Base-by-base conservation (phyloP, 2,113 vertebrate species). In the human region DNA sequence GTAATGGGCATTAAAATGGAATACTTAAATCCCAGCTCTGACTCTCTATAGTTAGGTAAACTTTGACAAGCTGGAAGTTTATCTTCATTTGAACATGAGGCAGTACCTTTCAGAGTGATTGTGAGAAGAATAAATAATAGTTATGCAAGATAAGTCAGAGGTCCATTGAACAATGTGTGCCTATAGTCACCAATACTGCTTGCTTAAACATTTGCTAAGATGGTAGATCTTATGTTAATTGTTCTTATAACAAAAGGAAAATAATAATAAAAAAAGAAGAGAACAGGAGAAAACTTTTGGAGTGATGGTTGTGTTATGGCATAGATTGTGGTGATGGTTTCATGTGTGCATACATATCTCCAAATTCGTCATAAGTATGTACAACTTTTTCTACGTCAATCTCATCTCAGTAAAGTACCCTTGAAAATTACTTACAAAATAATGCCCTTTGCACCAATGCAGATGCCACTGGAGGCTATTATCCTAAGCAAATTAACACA, bases 361-460 rank as follows among this genome's bases (percentile, higher is more conserved):
- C 45, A 92, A 43, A 52, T 16, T 38, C 5, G 35, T 48, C 22
- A 80, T n/a, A 73, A 70, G n/a, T 27, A 40, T 38, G 8, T n/a
- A 66, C 73, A 79, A 13, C 6, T 38, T 90, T 93, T 78, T 52
- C 2, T 48, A 35, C 80, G 30, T 90, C 23, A 90, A 13, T 55
- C 27, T 32, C 45, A 38, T 5, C 43, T 80, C 70, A 38, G 32
- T 45, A n/a, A 86, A 90, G 27, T 64, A 55, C 45, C 17, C n/a
- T 93, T n/a, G 70, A 93, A 55, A 57, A 80, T 75, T 27, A 79
- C 32, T 92, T 57, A 50, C 88, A 73, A 94, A 66, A 76, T 83
- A 32, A 64, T 14, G 12, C 27, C 61, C 61, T 32, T 64, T 64
- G 61, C 27, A 64, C 61, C 61, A 64, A 32, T 2, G 12, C 5